Base-by-base conservation (phyloP, 2,888 invertebrate species). In the Zygogramma bicolorata region DNA sequence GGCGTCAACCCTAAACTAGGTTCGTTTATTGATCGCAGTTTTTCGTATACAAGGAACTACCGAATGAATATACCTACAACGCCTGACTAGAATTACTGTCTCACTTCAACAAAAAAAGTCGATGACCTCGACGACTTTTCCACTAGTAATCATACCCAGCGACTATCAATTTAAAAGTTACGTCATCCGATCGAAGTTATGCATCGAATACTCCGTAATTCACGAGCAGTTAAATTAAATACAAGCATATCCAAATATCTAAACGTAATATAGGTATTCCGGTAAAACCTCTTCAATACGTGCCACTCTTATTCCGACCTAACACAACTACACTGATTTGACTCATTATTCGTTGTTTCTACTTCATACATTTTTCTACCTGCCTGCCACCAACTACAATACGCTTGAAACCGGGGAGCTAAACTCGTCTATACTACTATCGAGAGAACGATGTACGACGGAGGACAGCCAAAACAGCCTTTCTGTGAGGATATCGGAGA, bases 1-100 rank as follows among this genome's bases (percentile, higher is more conserved):
- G 53, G 53, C 53, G 53, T 53, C 25, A 53, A 15, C 53, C 27
- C 53, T 53, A 7, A n/a, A n/a, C 6, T n/a, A n/a, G n/a, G 27
- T 13, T n/a, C n/a, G 13, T 13, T 53, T 53, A 53, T 53, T 27
- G 53, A 53, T 53, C 53, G 53, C 53, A 53, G n/a, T 53, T 53
- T 53, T 6, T 27, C 25, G 5, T n/a, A n/a, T 25, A 49, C 49
- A 53, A 53, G 27, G 25, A 53, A 25, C 13, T 22, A 5, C 22
- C n/a, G 53, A 53, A 42, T 42, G 25, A 53, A 53, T 53, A 0
- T n/a, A 53, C 27, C 5, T 53, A 53, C 27, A 53, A 27, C 25
- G 25, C 25, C 27, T 53, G 53, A 13, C 25, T 53, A 25, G 53
- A 53, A 53, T 25, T 53, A 53, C 8, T 22, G 53, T 27, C 20